Percentiles rank a stretch among this genome's conserved stretches.
Conservation (phyloP, 2,888 invertebrate species). For the Spialia ferax region DNA sequence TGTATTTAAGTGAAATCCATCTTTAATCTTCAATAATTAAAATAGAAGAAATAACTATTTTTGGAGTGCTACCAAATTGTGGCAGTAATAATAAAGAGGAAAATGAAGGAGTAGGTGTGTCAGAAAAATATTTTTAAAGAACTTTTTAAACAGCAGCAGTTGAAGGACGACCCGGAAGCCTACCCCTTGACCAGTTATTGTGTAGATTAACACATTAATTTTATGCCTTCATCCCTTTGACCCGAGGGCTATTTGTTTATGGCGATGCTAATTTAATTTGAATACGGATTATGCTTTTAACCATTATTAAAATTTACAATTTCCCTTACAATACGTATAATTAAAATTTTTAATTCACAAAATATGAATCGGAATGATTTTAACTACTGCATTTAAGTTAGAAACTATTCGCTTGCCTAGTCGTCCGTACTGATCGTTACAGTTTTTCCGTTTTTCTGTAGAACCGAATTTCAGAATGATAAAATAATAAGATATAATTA, state of each 20-base stretch:
- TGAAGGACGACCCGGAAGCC: too few relatives aligned
- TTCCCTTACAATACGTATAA: not conserved
- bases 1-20: too few relatives aligned
- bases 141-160: not conserved
- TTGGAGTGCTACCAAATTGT: too few relatives aligned
- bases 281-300: conserved; percentile 29
- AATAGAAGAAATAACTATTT: too few relatives aligned
- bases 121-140: not conserved
- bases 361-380: not conserved
- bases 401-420: too few relatives aligned
- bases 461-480: too few relatives aligned
- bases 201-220: conserved; percentile 45
- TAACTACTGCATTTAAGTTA: not conserved
- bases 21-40: too few relatives aligned
- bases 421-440: too few relatives aligned
- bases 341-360: not conserved
- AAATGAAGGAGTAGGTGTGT: not conserved
- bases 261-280: conserved; percentile 27
- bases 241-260: conserved; percentile 1
- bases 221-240: conserved; percentile 12
- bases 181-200: conserved; percentile 46
- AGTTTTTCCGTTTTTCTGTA: too few relatives aligned
- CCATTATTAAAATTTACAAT: conserved; percentile 20
- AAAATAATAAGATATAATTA: too few relatives aligned
- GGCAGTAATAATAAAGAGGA: too few relatives aligned